phyloP scores from a whole-genome alignment of 2,113 vertebrate genomes.

The Illadopsis cleaveri region DNA sequence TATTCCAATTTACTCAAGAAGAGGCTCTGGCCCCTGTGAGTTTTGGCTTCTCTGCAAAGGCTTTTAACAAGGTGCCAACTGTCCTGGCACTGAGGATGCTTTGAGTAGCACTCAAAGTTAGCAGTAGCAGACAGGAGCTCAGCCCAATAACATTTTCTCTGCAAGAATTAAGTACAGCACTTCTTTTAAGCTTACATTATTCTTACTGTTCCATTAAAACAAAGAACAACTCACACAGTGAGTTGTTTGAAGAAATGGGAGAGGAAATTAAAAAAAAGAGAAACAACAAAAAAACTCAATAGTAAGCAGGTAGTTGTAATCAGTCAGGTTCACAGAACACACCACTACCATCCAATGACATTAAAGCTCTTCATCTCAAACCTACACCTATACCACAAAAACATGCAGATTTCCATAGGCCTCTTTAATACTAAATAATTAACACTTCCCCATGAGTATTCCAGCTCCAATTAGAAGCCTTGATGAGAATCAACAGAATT shows the following conservation, averaged over 20 bases:
- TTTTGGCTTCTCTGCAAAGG: slow-evolving; percentile 25
- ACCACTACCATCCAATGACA: not conserved
- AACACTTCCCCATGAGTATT: not conserved
- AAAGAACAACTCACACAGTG: not conserved
- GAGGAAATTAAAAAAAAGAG: not conserved
- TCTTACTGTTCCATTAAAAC: slow-evolving; percentile 33
- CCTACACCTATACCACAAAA: not conserved
- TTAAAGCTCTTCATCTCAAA: not conserved
- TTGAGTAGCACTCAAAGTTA: not conserved
- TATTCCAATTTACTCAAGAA: not conserved
- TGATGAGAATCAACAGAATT: not conserved
- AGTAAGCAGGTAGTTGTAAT: not conserved
- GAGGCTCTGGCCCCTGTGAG: not conserved
- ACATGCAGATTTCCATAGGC: not conserved
- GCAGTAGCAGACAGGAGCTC: slow-evolving; percentile 28
- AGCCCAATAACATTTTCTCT: not conserved
- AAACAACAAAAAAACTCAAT: not conserved
- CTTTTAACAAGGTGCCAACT: slow-evolving; percentile 31
- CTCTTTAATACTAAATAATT: not conserved
- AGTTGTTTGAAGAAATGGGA: slow-evolving; percentile 6
- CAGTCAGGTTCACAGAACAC: not conserved
- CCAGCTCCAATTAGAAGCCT: not conserved
- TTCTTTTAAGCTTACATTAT: slow-evolving; percentile 18
- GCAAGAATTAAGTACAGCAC: not conserved
- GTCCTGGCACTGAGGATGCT: not conserved